Percentiles rank a stretch among this genome's conserved stretches.
phyloP scores from a whole-genome alignment of 1,140 invertebrate species.

The Zaprionus camerounensis region DNA sequence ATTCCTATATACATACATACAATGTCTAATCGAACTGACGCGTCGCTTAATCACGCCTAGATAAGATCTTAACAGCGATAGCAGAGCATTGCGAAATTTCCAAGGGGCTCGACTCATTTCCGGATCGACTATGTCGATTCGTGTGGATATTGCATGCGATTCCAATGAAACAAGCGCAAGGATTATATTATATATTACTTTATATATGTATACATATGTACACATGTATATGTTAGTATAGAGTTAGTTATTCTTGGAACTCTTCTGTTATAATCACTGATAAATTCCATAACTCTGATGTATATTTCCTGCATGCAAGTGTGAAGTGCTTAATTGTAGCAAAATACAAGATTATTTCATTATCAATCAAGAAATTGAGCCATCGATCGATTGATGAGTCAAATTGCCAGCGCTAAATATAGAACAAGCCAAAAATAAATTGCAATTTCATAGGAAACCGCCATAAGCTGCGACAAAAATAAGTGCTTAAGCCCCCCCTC shows the following conservation, averaged over 20 bases:
- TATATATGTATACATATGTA: no score
- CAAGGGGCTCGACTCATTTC: slow-evolving; percentile 72
- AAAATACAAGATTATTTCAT: not conserved
- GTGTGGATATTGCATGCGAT: slow-evolving; percentile 1
- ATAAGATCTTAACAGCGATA: slow-evolving; percentile 41
- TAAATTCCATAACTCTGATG: not conserved
- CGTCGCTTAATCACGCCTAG: slow-evolving; percentile 8
- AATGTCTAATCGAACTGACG: slow-evolving; percentile 2
- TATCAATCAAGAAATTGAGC: slow-evolving; percentile 10
- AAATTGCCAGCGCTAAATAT: slow-evolving; percentile 15
- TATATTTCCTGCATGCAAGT: not conserved
- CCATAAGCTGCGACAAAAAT: slow-evolving; percentile 29
- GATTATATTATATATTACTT: not conserved
- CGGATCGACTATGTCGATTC: slow-evolving; percentile 32
- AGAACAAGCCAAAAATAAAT: slow-evolving; percentile 41
- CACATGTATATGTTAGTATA: no score
- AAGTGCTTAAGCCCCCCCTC: not conserved
- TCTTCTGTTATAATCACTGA: not conserved
- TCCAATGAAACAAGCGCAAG: not conserved
- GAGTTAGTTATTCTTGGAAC: not conserved
- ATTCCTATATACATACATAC: not conserved
- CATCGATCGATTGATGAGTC: slow-evolving; percentile 15
- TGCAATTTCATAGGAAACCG: slow-evolving; percentile 20
- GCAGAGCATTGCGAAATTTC: slow-evolving; percentile 37
- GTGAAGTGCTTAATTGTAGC: not conserved